phyloP scores from a whole-genome alignment of 2,888 invertebrate genomes.

The Zonitis immaculata region DNA sequence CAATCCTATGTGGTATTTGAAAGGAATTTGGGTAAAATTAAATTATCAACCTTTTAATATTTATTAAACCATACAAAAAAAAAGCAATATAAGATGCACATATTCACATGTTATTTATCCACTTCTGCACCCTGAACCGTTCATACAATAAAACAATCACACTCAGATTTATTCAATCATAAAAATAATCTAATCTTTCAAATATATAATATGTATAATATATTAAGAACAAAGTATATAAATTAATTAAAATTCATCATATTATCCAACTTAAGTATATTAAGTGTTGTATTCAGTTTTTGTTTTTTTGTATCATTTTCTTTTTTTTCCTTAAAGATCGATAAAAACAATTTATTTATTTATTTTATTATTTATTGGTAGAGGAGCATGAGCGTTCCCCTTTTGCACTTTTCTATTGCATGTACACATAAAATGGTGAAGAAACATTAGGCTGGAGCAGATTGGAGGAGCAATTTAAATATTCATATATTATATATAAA shows the following conservation, averaged over 20 bases:
- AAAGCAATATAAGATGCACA: constrained; percentile 21
- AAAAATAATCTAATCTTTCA: constrained; percentile 26
- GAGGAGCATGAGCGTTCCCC: constrained; percentile 23
- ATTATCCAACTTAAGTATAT: constrained; percentile 14
- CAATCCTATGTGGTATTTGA: no score
- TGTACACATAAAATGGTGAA: constrained; percentile 38
- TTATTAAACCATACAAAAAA: constrained; percentile 23
- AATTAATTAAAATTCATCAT: constrained; percentile 15
- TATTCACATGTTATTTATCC: constrained; percentile 16
- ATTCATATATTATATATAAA: no score
- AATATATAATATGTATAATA: constrained; percentile 38
- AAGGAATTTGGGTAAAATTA: constrained; percentile 4
- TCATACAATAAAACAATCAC: constrained; percentile 1
- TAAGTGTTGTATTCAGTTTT: constrained; percentile 11
- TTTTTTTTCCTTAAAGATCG: constrained; percentile 14
- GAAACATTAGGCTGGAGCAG: constrained; percentile 38
- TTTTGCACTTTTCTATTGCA: constrained; percentile 37
- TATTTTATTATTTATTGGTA: no score
- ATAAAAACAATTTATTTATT: constrained; percentile 21
- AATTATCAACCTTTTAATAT: constrained; percentile 21
- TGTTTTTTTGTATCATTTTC: constrained; percentile 3
- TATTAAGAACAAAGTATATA: constrained; percentile 20
- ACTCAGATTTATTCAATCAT: constrained; percentile 5
- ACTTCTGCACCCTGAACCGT: constrained; percentile 6
- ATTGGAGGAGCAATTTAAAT: no score